A percentile compares a stretch with the other conserved stretches of the same genome.
phyloP scores from a whole-genome alignment of 2,113 vertebrate genomes.

The Oxyruncus cristatus region DNA sequence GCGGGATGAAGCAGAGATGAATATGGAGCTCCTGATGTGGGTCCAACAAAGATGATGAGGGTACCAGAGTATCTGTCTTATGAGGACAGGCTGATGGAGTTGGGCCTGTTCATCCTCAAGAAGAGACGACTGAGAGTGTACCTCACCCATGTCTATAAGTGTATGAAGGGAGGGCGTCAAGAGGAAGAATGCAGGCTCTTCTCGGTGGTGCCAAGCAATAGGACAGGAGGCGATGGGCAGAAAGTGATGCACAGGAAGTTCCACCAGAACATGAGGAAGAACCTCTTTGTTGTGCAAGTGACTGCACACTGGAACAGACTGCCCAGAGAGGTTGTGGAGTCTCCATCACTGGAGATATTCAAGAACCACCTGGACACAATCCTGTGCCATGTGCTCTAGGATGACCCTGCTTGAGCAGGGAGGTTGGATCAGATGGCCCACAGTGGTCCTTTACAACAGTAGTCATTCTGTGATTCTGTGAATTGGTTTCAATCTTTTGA shows the following conservation, averaged over 20 bases:
- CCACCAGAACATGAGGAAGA: background rate
- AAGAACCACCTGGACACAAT: background rate
- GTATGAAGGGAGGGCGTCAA: background rate
- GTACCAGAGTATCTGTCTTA: background rate
- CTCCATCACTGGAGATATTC: background rate
- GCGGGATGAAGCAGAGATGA: background rate
- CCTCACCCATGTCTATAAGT: background rate
- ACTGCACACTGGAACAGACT: background rate
- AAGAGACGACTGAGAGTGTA: background rate
- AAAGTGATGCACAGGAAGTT: background rate
- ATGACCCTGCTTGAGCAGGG: background rate
- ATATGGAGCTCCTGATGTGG: background rate
- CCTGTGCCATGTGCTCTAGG: background rate
- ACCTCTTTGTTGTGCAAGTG: background rate
- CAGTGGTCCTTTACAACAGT: background rate
- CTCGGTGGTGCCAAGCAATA: too few species aligned
- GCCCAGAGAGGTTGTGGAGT: background rate
- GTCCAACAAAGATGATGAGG: background rate
- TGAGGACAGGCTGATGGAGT: rapidly evolving
- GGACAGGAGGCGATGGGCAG: background rate
- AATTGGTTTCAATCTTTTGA: background rate
- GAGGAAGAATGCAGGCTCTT: background rate
- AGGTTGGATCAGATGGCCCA: background rate
- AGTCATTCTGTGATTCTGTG: background rate
- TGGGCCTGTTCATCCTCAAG: background rate